Evolutionary conservation across 2,797 vertebrate genomes (phyloP), one percentile per base, ranked within the genome.

Genomic region (Vireo griseus): DNA sequence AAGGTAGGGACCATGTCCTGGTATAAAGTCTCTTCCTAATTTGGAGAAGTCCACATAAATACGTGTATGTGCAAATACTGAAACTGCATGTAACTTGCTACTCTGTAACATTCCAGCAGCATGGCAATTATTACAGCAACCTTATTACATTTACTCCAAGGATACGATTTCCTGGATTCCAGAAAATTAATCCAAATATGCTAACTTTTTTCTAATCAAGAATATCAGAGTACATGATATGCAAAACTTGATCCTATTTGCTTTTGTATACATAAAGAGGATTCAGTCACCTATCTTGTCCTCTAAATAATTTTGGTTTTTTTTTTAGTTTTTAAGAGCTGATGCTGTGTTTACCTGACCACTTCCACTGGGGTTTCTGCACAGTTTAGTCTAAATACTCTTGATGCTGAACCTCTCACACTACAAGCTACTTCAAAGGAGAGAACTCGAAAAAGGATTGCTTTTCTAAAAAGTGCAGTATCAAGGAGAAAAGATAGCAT

Each of bases 341-440:
- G 96, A 97, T 88, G 95, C 91, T 96, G 72, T 94, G 68, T 81
- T 84, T 96, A 97, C 95, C 96, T 97, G 90, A 77, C 2, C 11
- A 61, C 77, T 97, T 96, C 95, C 95, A 81, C 2, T 91, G 96
- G 97, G 94, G 94, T 97, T 98, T 98, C 95, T 97, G 96, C 96
- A 80, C 79, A 92, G 96, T 96, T 97, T 97, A 96, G 90, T 95
- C 89, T 97, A 97, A 97, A 97, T 97, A 96, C 59, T 96, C 83
- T 72, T 18, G 28, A 96, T 82, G 89, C 72, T 88, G 96, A 92
- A 96, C 95, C 92, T 97, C 96, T 97, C 94, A 71, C 26, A 62
- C 92, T 96, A 96, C 76, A 90, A 97, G 87, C 90, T 95, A 93
- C 91, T 97, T 97, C 96, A 97, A 97, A 97, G 92, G 58, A 92